Conservation (phyloP, 2,888 invertebrate species). For the Tachina grossa region DNA sequence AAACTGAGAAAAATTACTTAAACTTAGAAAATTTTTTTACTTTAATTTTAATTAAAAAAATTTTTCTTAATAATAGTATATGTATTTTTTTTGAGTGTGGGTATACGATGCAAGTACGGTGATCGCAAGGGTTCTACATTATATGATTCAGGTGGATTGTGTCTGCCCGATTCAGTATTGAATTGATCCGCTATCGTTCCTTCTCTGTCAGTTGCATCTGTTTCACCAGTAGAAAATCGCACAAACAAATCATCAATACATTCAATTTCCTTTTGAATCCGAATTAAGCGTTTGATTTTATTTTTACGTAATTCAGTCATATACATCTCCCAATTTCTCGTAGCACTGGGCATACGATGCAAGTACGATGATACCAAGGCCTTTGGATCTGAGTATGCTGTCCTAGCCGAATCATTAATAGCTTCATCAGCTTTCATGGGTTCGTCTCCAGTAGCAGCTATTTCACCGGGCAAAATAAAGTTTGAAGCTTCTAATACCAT, state of each 20-base stretch:
- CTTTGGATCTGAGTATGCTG: too few species aligned
- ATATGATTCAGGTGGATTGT: not conserved
- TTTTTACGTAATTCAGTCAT: constrained; percentile 30
- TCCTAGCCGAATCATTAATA: not conserved
- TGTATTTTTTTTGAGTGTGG: too few species aligned
- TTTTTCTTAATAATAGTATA: too few species aligned
- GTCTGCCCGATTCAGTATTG: too few species aligned
- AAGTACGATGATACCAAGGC: constrained; percentile 6
- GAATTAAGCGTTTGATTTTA: not conserved
- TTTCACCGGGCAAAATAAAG: not conserved
- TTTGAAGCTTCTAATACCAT: constrained; percentile 34
- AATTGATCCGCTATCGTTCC: too few species aligned
- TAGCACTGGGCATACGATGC: constrained; percentile 42
- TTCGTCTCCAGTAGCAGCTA: not conserved
- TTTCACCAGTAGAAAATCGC: constrained; percentile 29
- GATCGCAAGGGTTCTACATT: not conserved
- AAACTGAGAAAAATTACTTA: too few species aligned
- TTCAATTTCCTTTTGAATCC: too few species aligned
- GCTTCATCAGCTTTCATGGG: not conserved
- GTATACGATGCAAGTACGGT: constrained; percentile 37
- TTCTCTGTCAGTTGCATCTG: too few species aligned
- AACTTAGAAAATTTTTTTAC: too few species aligned
- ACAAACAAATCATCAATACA: constrained; percentile 31
- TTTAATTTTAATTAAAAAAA: too few species aligned
- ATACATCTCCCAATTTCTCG: constrained; percentile 40